Base-by-base conservation (phyloP, 2,797 vertebrate genomes). In the Characodon lateralis region DNA sequence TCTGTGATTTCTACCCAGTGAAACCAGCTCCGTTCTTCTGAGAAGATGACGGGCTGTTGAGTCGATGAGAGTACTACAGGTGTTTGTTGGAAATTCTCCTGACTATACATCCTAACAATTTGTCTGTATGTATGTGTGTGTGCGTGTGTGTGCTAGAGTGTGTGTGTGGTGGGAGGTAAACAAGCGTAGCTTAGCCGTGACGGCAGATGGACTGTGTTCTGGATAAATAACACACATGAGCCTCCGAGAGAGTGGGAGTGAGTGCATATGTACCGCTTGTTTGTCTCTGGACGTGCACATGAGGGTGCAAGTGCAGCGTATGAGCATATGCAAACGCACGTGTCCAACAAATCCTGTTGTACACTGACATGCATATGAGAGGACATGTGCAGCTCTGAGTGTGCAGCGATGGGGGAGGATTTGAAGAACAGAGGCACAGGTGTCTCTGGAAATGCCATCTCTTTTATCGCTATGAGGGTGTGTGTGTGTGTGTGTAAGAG, bases 151-250 rank as follows among this genome's bases (percentile, higher is more conserved):
- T 43, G 43, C 9, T 6, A 6, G 43, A 6, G 43, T 43, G 43
- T 43, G 43, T 43, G 43, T 43, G 43, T 43, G 43, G 43, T 46
- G 43, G 6, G 43, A 7, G 43, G 5, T 39, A 72, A 59, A 75
- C 70, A 79, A 76, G 51, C 72, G 53, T 76, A 61, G 26, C 71
- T 79, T 74, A 71, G 68, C 61, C 41, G 48, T 76, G 74, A 76
- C 65, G 80, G 73, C 72, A 80, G 90, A 92, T 92, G 89, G 89
- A 84, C 78, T 26, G 83, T 75, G 78, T 90, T 89, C 89, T 69
- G 87, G 81, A 91, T 74, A 94, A 90, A 91, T 86, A 91, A 82
- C 66, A 39, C 89, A 84, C 80, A 76, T 31, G 81, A 83, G 85
- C 77, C 86, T 72, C 63, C 26, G 72, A 85, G 75, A 59, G 78